Percentiles rank a stretch among this genome's conserved stretches.
These are phyloP conservation scores for Rafetus swinhoei DNA, from an alignment of 2,113 vertebrate genomes.

Conservation along the genomic window DNA sequence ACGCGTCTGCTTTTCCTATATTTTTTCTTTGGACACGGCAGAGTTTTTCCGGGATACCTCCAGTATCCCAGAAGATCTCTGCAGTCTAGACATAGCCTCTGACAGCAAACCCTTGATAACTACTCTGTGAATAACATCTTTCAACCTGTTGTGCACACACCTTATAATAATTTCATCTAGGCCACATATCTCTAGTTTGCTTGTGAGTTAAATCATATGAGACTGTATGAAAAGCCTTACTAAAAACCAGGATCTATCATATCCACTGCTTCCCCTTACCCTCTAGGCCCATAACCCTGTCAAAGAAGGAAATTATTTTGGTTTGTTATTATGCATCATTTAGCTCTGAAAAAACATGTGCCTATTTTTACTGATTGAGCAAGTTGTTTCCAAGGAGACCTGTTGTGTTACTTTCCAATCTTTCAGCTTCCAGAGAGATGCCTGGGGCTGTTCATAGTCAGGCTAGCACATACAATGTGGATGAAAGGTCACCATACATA, in stretches of 20 bases:
- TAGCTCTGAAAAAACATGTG: neutral
- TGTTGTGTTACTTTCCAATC: neutral
- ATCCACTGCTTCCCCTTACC: neutral
- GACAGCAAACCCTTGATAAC: neutral
- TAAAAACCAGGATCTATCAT: neutral
- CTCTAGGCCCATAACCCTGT: neutral
- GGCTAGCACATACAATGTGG: neutral
- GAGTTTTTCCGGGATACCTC: too few species aligned
- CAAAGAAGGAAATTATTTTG: neutral
- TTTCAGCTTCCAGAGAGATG: neutral
- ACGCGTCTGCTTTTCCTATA: too few species aligned
- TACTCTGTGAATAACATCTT: neutral
- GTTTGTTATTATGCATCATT: neutral
- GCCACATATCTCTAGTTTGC: neutral
- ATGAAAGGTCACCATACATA: neutral
- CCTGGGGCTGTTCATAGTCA: neutral
- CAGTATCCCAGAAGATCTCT: too few species aligned
- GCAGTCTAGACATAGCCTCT: neutral
- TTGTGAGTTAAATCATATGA: neutral
- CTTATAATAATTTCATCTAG: neutral
- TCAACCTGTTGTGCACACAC: neutral
- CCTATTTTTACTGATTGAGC: slow-evolving; percentile 11
- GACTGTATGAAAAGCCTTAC: neutral
- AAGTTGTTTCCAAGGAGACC: neutral
- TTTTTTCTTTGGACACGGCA: too few species aligned